Conservation (phyloP, 1,140 invertebrate genomes). For the Meloidogyne exigua region DNA sequence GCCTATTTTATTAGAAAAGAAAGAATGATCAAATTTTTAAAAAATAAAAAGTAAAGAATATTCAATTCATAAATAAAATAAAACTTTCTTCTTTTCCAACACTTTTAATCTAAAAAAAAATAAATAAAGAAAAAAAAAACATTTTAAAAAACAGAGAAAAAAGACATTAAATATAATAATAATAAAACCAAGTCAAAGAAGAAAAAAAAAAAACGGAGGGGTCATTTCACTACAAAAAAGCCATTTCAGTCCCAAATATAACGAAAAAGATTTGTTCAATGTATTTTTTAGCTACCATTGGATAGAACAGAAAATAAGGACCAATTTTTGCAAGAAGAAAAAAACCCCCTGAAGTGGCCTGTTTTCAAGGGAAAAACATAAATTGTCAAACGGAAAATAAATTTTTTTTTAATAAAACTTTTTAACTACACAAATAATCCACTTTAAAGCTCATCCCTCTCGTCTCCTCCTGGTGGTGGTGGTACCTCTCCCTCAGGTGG, state of each 20-base stretch:
- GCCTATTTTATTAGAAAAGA: too few species aligned
- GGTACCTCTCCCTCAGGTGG: slow-evolving; percentile 66
- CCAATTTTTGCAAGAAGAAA: too few species aligned
- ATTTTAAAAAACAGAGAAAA: background rate
- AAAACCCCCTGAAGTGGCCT: too few species aligned
- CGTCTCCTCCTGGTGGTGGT: slow-evolving; percentile 41
- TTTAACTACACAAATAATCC: background rate
- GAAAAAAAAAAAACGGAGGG: too few species aligned
- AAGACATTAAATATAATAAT: background rate
- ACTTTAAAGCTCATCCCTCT: slow-evolving; percentile 60
- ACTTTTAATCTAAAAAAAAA: background rate
- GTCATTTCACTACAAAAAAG: too few species aligned
- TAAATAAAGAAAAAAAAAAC: background rate
- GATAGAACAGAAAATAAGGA: too few species aligned
- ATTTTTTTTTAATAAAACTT: background rate
- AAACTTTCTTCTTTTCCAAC: background rate
- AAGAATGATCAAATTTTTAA: background rate
- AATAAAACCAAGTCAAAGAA: too few species aligned
- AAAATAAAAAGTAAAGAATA: background rate
- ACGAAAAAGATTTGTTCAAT: too few species aligned
- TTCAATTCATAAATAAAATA: background rate
- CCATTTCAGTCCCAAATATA: too few species aligned
- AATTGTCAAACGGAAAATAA: too few species aligned
- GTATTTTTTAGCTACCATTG: too few species aligned
- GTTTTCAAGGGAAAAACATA: background rate